Conservation (phyloP, 2,888 invertebrate genomes). For the Sphaeridia pumilis region DNA sequence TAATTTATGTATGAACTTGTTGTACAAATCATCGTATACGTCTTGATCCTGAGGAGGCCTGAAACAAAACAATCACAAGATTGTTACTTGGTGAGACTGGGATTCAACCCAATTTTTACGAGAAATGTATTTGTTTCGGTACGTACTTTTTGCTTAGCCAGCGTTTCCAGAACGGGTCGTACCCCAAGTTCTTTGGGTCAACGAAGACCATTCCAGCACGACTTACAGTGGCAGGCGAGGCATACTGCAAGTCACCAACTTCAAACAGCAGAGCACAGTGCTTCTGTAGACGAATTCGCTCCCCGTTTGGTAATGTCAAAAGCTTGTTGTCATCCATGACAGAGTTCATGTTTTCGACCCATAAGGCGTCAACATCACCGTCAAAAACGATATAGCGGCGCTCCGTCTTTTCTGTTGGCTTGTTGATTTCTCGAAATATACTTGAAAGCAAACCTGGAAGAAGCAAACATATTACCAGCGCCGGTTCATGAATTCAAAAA, state of each 20-base stretch:
- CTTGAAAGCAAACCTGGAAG: constrained; percentile 54
- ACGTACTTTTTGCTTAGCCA: constrained; percentile 51
- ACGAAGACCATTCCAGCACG: constrained; percentile 90
- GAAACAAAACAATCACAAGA: constrained; percentile 1
- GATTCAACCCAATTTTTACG: neutral
- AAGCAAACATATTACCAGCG: neutral
- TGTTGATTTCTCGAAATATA: constrained; percentile 84
- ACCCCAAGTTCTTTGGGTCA: constrained; percentile 81
- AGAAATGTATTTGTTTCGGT: neutral
- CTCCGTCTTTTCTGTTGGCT: constrained; percentile 58
- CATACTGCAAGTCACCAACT: constrained; percentile 75
- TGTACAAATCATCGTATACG: constrained; percentile 50
- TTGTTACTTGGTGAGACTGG: neutral
- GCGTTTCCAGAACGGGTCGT: constrained; percentile 71
- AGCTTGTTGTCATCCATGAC: constrained; percentile 92
- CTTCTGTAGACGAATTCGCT: constrained; percentile 67
- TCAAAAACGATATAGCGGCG: constrained; percentile 77
- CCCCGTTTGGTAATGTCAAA: constrained; percentile 79
- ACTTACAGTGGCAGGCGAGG: constrained; percentile 86
- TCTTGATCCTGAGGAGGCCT: constrained; percentile 41
- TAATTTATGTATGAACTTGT: constrained; percentile 60
- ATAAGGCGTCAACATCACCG: constrained; percentile 85
- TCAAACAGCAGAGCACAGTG: constrained; percentile 78
- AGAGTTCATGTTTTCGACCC: constrained; percentile 96
- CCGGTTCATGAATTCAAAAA: neutral